Evolutionary conservation across 1,140 invertebrate species (phyloP).

Genomic region (Drosophila sturtevanti): DNA sequence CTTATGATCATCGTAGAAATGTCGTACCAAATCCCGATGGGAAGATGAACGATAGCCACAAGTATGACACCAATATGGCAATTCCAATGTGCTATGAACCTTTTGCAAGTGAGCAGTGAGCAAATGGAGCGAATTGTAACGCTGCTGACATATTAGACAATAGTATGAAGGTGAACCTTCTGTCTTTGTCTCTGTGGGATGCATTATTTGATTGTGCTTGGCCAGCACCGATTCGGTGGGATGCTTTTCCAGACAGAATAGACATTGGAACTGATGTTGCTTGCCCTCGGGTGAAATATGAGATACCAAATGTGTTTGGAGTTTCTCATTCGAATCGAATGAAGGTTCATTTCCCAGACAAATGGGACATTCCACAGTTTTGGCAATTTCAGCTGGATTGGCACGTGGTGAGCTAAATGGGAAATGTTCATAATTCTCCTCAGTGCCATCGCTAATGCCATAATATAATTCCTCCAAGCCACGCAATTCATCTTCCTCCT

Average conservation of each 20-base stretch:
- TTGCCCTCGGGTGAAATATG: conserved; percentile 85
- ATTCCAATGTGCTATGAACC: conserved; percentile 89
- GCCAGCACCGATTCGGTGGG: conserved; percentile 83
- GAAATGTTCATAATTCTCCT: conserved; percentile 69
- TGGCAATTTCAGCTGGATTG: conserved; percentile 42
- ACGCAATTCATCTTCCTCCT: conserved; percentile 75
- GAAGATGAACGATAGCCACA: conserved; percentile 90
- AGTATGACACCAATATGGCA: conserved; percentile 90
- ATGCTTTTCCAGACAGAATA: conserved; percentile 85
- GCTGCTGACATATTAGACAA: conserved; percentile 87
- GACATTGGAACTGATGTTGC: conserved; percentile 83
- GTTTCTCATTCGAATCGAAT: conserved; percentile 85
- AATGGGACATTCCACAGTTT: conserved; percentile 84
- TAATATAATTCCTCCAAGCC: conserved; percentile 79
- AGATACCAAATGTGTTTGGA: conserved; percentile 88
- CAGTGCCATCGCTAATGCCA: conserved; percentile 69
- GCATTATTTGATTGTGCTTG: conserved; percentile 84
- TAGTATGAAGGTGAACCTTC: conserved; percentile 84
- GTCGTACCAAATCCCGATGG: conserved; percentile 89
- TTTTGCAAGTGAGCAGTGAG: conserved; percentile 90
- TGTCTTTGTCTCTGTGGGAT: conserved; percentile 86
- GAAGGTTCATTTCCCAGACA: conserved; percentile 83
- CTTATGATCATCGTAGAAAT: conserved; percentile 87
- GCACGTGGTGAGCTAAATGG: conserved; percentile 61
- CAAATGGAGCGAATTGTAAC: conserved; percentile 85